These are phyloP conservation scores for Plectrocnemia conspersa DNA, from an alignment of 1,140 invertebrate species.

Conservation along the genomic window DNA sequence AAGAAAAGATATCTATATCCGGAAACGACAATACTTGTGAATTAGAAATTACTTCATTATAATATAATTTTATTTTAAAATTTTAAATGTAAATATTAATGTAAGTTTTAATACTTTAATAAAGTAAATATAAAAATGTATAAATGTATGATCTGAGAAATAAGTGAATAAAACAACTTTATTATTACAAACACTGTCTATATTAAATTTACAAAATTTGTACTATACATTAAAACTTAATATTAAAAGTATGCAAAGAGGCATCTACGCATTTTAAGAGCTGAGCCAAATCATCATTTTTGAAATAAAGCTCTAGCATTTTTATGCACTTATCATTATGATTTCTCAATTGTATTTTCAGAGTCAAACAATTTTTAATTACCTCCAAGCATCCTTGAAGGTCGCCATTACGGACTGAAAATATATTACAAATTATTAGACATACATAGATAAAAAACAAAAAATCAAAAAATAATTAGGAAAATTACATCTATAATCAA, in stretches of 20 bases:
- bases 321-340: conserved; percentile 19
- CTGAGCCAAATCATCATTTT: too few relatives aligned
- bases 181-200: too few relatives aligned
- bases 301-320: too few relatives aligned
- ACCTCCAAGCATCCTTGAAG: conserved; percentile 23
- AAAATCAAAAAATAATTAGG: background rate
- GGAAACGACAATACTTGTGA: conserved; percentile 18
- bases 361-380: conserved; percentile 17
- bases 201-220: too few relatives aligned
- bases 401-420: conserved; percentile 23
- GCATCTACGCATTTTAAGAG: too few relatives aligned
- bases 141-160: too few relatives aligned
- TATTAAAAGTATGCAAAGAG: too few relatives aligned
- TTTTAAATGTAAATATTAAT: too few relatives aligned
- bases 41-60: conserved; percentile 25
- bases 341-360: conserved; percentile 18
- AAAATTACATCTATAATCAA: conserved; percentile 29
- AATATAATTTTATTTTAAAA: conserved; percentile 6
- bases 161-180: too few relatives aligned
- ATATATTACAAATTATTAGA: conserved; percentile 3
- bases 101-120: too few relatives aligned
- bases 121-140: too few relatives aligned
- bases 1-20: background rate
- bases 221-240: too few relatives aligned
- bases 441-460: conserved; percentile 9